Evolutionary conservation across 2,113 vertebrate genomes (phyloP).

Genomic region (Fregata magnificens): DNA sequence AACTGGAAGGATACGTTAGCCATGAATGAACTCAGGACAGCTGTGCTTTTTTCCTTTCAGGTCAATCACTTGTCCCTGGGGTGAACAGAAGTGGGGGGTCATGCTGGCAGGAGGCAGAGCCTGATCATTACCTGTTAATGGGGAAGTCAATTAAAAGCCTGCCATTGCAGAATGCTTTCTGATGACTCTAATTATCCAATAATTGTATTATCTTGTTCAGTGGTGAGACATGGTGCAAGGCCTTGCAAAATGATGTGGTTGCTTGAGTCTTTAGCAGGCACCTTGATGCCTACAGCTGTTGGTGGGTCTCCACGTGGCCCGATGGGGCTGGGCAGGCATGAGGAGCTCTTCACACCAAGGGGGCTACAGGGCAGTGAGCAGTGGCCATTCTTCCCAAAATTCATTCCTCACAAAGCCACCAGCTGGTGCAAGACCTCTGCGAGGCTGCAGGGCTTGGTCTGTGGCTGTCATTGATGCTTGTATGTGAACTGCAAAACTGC

Average conservation of each 20-base stretch:
- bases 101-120: constrained; percentile 6
- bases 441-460: neutral
- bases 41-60: neutral
- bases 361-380: neutral
- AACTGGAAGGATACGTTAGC: neutral
- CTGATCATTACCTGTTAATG: constrained; percentile 60
- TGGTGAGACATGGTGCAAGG: neutral
- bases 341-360: neutral
- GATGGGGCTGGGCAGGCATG: neutral
- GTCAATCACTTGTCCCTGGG: neutral
- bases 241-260: neutral
- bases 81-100: neutral
- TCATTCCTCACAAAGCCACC: neutral
- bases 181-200: constrained; percentile 65
- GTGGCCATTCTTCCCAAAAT: neutral
- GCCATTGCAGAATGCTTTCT: constrained; percentile 58
- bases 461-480: neutral
- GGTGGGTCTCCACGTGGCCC: rapidly evolving
- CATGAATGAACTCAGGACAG: neutral
- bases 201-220: constrained; percentile 56
- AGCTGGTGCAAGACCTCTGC: rapidly evolving
- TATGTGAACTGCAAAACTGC: neutral
- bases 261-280: neutral
- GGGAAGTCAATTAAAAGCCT: constrained; percentile 65
- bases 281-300: neutral